A percentile compares a stretch with the other conserved stretches of the same genome.
These are phyloP conservation scores for Eptesicus fuscus DNA, from an alignment of 2,113 vertebrate genomes.

Conservation along the genomic window DNA sequence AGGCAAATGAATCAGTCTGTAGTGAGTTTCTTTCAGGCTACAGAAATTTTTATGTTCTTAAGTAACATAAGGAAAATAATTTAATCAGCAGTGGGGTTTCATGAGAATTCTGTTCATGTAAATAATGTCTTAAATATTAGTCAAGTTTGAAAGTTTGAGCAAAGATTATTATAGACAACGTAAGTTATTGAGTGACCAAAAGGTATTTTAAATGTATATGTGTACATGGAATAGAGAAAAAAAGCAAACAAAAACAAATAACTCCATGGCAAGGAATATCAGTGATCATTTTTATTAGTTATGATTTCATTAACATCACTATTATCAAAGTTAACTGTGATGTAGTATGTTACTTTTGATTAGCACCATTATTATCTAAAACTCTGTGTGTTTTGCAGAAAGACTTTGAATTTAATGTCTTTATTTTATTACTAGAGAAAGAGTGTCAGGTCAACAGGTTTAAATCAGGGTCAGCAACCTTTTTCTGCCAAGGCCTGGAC, in stretches of 20 bases:
- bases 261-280: background rate
- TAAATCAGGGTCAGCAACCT: background rate
- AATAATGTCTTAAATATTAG: background rate
- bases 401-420: background rate
- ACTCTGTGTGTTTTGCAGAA: background rate
- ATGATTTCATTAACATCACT: background rate
- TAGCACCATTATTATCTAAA: background rate
- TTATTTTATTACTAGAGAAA: background rate
- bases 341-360: background rate
- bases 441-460: background rate
- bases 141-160: background rate
- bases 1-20: no score
- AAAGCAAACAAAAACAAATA: background rate
- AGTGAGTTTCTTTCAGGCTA: no score
- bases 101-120: background rate
- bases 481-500: background rate
- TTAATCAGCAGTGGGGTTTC: background rate
- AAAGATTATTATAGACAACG: background rate
- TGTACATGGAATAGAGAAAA: background rate
- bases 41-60: conserved; percentile 2
- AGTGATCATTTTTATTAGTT: background rate
- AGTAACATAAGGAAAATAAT: background rate
- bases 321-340: background rate
- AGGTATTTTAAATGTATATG: background rate
- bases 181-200: background rate